Evolutionary conservation across 2,888 invertebrate species (phyloP).

Genomic region (Mythimna loreyi): DNA sequence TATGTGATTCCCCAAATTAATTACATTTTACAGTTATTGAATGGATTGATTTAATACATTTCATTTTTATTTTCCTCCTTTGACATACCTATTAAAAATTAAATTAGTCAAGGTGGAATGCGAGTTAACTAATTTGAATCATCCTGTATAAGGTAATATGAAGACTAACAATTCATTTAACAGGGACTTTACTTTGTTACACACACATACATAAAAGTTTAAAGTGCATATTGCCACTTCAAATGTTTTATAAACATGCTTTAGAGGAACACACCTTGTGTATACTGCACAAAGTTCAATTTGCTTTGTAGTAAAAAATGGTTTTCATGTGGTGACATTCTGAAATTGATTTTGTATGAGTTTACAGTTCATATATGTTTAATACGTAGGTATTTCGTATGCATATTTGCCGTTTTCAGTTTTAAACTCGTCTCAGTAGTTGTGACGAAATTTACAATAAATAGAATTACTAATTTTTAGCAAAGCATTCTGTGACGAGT

Average conservation of each 20-base stretch:
- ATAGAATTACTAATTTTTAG: too few species aligned
- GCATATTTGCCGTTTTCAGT: background rate
- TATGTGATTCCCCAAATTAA: conserved; percentile 2
- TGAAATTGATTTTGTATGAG: background rate
- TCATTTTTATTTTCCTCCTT: conserved; percentile 20
- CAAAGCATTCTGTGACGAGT: too few species aligned
- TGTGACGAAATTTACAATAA: too few species aligned
- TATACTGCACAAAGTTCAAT: background rate
- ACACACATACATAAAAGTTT: conserved; percentile 7
- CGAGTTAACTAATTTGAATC: conserved; percentile 1
- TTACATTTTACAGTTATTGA: background rate
- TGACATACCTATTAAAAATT: background rate
- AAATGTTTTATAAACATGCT: background rate
- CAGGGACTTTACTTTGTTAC: conserved; percentile 35
- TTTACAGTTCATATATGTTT: conserved; percentile 5
- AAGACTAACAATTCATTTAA: background rate
- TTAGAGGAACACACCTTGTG: background rate
- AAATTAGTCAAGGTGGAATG: background rate
- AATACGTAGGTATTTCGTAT: too few species aligned
- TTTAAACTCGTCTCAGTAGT: too few species aligned
- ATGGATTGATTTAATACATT: conserved; percentile 2
- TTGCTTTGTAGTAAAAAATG: background rate
- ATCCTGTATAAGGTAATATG: conserved; percentile 11
- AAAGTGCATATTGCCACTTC: conserved; percentile 28
- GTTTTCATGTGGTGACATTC: background rate